Evolutionary conservation across 1,140 invertebrate species (phyloP), one percentile per base, ranked within the genome.

Genomic region (Hermetia illucens): DNA sequence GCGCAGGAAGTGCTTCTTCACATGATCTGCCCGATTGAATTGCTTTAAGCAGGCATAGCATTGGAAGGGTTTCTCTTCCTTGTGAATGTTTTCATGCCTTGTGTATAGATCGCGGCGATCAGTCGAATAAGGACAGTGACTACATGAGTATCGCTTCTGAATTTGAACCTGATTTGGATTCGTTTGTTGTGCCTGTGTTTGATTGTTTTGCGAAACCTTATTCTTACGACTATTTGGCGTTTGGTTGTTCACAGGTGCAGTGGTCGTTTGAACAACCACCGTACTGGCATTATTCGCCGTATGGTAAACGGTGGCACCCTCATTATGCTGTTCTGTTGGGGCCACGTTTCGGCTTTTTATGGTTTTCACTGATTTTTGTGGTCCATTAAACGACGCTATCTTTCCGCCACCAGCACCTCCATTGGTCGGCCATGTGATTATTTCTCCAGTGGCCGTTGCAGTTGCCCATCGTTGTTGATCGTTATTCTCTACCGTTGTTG

Each of bases 1-100:
- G 34, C 88, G 67, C 24, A 87, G 64, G 54, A 91, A 91, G 58
- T 93, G 88, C 51, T 93, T 93, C 56, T 93, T 93, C 17, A 92
- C 86, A 53, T 93, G 88, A 61, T 93, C 88, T n/a, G 87, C 87
- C 22, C 88, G 69, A 60, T 90, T 92, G 62, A 93, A 93, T 51
- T 89, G 82, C 55, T 90, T 89, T 50, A 81, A 74, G 55, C 88
- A 93, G 6, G 88, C 75, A 53, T 90, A 91, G 57, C 87, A 93
- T 48, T 89, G 82, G 50, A 92, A 93, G 2, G 88, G 87, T 53
- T 93, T 93, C 49, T 91, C 86, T 52, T 89, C 83, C 40, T 83
- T 74, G 51, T 97, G 92, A 41, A 96, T 95, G 52, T 94, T 92
- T 65, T 96, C 88, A 63, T 97, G 92, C 4, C 91, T 74, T 2